Evolutionary conservation across 2,113 vertebrate species (phyloP), one percentile per base, ranked within the genome.

Genomic region (Morone saxatilis): DNA sequence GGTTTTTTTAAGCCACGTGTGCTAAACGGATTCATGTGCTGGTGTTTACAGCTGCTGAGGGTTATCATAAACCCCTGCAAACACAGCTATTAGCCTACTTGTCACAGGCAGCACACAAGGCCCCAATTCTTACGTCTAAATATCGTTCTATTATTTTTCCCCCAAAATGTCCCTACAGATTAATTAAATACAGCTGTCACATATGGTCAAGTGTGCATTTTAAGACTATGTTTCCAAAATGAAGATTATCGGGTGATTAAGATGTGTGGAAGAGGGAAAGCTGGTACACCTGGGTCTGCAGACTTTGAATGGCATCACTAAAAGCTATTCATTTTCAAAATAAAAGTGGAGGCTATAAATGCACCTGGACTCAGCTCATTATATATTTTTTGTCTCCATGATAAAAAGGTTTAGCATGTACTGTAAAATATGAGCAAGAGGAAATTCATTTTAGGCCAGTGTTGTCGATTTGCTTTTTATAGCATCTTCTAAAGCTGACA

Each of bases 41-140:
- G 67, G 53, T 81, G 68, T 87, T 80, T 78, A 71, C 80, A 90
- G 45, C 81, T 78, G 75, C 70, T 76, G 67, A 69, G 57, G 48
- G 53, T 77, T 71, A 41, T 5, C 1, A 10, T 73, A 71, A 4
- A 67, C 12, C 66, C 66, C 10, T 65, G 75, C 76, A 81, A 77
- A 84, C 60, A 69, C 48, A 57, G 45, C 65, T 51, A 69, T 47
- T 76, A 82, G 74, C 62, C 62, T 63, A 4, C 73, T 74, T 72
- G 22, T 84, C 81, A 86, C 51, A 89, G 81, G 74, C 67, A 69
- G 71, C 53, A 76, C 76, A 71, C 48, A 86, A 91, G 87, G 80
- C 87, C 91, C 38, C 31, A 9, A 20, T 57, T 80, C 31, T 47
- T 10, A 17, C 51, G 71, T 62, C 69, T 54, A 7, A 70, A 72